Evolutionary conservation across 92 coral and sea anemone species (phyloP).

Genomic region (Anthopleura xanthogrammica): DNA sequence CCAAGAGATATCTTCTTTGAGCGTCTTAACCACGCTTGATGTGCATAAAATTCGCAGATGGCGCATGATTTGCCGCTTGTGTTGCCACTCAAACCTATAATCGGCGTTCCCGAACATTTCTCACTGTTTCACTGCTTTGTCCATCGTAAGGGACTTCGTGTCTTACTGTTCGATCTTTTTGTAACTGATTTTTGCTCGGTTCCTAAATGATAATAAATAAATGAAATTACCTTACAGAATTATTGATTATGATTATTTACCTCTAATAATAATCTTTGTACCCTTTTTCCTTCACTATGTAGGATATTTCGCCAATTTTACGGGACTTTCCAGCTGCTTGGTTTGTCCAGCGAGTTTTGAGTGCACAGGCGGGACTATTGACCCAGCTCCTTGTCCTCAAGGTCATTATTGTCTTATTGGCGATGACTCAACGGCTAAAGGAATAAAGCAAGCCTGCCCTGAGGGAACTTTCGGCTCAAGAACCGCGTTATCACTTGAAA

Average conservation of each 20-base stretch:
- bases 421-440: conserved; percentile 37
- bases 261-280: background rate
- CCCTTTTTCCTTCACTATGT: background rate
- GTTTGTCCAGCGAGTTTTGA: conserved; percentile 75
- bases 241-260: background rate
- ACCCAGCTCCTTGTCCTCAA: conserved; percentile 77
- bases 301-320: conserved; percentile 79
- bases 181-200: no score
- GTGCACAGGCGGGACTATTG: conserved; percentile 63
- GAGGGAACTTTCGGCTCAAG: conserved; percentile 83
- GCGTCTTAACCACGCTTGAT: no score
- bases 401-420: conserved; percentile 77
- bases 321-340: conserved; percentile 63
- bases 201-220: no score
- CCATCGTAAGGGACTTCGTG: no score
- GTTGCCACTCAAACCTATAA: no score
- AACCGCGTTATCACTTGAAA: conserved; percentile 45
- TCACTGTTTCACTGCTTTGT: no score
- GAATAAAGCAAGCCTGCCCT: conserved; percentile 81
- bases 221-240: no score
- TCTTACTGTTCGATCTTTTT: no score
- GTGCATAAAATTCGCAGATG: no score
- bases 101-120: no score
- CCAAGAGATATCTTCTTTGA: no score
- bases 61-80: no score